A percentile compares a stretch with the other conserved stretches of the same genome.
Evolutionary conservation across 2,888 invertebrate species (phyloP).

Genomic region (Galeopsomyia nigrocyanea): DNA sequence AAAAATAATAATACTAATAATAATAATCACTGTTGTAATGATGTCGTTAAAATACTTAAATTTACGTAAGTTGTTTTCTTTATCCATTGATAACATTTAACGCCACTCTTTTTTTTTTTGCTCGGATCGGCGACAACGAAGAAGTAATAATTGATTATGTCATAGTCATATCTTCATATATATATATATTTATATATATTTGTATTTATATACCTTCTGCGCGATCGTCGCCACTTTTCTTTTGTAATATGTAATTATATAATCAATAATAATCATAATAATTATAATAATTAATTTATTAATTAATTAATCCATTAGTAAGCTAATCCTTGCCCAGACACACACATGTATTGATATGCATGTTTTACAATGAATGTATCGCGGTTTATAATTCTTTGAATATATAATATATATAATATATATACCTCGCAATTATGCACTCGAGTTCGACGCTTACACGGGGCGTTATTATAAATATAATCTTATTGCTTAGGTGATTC

Average conservation of each 20-base stretch:
- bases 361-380: slow-evolving; percentile 58
- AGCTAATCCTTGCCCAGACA: slow-evolving; percentile 68
- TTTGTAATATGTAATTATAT: slow-evolving; percentile 44
- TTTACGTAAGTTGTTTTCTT: slow-evolving; percentile 49
- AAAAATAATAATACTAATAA: slow-evolving; percentile 53
- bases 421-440: slow-evolving; percentile 49
- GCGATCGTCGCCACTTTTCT: slow-evolving; percentile 29
- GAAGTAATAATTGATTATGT: slow-evolving; percentile 57
- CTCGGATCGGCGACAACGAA: slow-evolving; percentile 60
- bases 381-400: slow-evolving; percentile 48
- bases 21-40: slow-evolving; percentile 41
- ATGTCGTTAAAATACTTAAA: slow-evolving; percentile 40
- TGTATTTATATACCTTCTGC: slow-evolving; percentile 46
- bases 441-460: slow-evolving; percentile 49
- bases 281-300: slow-evolving; percentile 49
- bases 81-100: slow-evolving; percentile 63
- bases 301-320: slow-evolving; percentile 53
- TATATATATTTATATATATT: slow-evolving; percentile 54
- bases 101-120: slow-evolving; percentile 51
- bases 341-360: slow-evolving; percentile 66
- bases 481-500: slow-evolving; percentile 49
- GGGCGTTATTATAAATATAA: slow-evolving; percentile 49
- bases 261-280: slow-evolving; percentile 45
- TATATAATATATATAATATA: slow-evolving; percentile 49
- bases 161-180: slow-evolving; percentile 51